These are phyloP conservation scores for Plebejus anna DNA, from an alignment of 2,888 invertebrate species.

Conservation along the genomic window DNA sequence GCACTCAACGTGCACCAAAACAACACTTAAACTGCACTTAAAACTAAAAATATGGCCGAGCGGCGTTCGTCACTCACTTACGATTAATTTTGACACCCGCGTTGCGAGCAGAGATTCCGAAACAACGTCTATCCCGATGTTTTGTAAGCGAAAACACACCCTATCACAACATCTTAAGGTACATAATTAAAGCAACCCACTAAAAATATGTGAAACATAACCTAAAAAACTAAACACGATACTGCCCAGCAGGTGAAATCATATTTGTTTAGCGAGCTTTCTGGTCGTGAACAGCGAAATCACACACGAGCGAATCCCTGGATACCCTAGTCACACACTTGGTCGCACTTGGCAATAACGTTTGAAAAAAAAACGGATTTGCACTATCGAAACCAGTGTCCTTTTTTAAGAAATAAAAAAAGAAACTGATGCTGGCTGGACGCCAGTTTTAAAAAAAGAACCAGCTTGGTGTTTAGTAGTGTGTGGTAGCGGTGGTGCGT, in stretches of 20 bases:
- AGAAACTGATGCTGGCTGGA: background rate
- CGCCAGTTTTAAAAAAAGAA: background rate
- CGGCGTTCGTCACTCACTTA: constrained; percentile 40
- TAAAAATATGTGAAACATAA: constrained; percentile 19
- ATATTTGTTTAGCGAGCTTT: constrained; percentile 50
- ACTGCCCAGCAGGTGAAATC: constrained; percentile 28
- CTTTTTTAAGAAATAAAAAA: constrained; percentile 9
- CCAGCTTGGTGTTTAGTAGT: background rate
- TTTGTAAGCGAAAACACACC: constrained; percentile 27
- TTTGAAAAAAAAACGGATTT: background rate
- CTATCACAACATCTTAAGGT: constrained; percentile 27
- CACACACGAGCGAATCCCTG: constrained; percentile 31
- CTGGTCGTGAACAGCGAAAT: constrained; percentile 39
- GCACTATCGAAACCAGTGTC: constrained; percentile 1
- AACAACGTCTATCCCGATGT: constrained; percentile 28
- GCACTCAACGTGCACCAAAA: constrained; percentile 34
- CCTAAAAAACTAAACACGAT: constrained; percentile 26
- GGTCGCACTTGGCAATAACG: constrained; percentile 12
- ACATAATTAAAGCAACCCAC: constrained; percentile 31
- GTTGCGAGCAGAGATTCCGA: constrained; percentile 33
- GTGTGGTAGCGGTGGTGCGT: constrained; percentile 29
- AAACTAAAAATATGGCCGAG: constrained; percentile 48
- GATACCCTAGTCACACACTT: constrained; percentile 16
- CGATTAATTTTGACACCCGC: constrained; percentile 38
- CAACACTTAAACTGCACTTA: constrained; percentile 43